Base-by-base conservation (phyloP, 2,113 vertebrate genomes). In the Symphodus melops region DNA sequence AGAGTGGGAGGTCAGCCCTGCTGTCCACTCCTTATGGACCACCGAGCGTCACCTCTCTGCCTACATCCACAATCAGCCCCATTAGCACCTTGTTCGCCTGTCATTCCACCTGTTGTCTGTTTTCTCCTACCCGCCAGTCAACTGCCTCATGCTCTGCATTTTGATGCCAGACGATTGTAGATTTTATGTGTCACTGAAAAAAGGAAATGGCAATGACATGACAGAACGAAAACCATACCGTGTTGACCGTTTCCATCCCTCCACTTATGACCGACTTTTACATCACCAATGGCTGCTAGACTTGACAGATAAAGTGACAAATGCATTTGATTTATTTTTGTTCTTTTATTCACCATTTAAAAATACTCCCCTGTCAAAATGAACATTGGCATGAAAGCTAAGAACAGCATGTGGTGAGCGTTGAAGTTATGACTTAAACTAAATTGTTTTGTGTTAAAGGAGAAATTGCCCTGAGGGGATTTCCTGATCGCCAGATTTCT, bases 1-100 rank as follows among this genome's bases (percentile, higher is more conserved):
- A 57, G 74, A 83, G 19, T 46, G 56, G 61, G 68, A 76, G 85
- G 84, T 86, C 79, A 82, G 68, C 49, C 49, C 69, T 14, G 60
- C 82, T 65, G 79, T 64, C 80, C 77, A 55, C 68, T 69, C 80
- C 63, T 58, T 3, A 56, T 3, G 46, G 75, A 59, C 75, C 65
- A 13, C 71, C 23, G 71, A 73, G 70, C 52, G 6, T 68, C 82
- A 81, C 72, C 74, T 65, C 58, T 76, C 62, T 65, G 78, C 75
- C 88, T 66, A 25, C 77, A 53, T 51, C 74, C 57, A 85, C 82
- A 74, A 72, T 80, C 60, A 71, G 66, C 51, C 80, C 82, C 72
- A 85, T 88, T 84, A 87, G 86, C 48, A 17, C 55, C 10, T 1
- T 16, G 36, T 56, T 67, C n/a, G 42, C 44, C 44, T 62, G 59